phyloP scores from a whole-genome alignment of 2,888 invertebrate genomes.

The Platycnemis pennipes region DNA sequence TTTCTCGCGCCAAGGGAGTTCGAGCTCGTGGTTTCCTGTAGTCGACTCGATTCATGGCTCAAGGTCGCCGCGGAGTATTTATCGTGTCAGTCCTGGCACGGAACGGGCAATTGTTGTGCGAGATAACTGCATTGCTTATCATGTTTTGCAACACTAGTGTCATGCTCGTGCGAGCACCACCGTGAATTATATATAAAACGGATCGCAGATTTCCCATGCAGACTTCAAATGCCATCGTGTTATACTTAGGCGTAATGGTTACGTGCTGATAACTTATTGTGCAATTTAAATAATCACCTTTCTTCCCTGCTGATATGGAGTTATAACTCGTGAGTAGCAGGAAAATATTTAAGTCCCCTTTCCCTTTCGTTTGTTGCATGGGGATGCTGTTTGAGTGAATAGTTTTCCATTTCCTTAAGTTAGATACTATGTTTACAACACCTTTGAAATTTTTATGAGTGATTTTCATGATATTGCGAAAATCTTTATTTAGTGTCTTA shows the following conservation, averaged over 20 bases:
- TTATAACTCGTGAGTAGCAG: neutral
- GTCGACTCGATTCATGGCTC: slow-evolving; percentile 14
- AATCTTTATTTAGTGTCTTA: too few relatives aligned
- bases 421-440: too few relatives aligned
- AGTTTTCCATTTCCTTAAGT: too few relatives aligned
- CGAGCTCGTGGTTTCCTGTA: neutral
- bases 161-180: neutral
- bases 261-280: neutral
- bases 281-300: neutral
- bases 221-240: neutral
- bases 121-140: neutral
- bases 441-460: too few relatives aligned
- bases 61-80: neutral
- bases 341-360: too few relatives aligned
- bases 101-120: neutral
- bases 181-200: neutral
- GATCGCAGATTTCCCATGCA: neutral
- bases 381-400: too few relatives aligned
- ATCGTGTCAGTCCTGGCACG: neutral
- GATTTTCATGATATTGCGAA: too few relatives aligned
- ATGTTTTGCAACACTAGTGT: slow-evolving; percentile 3
- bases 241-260: neutral
- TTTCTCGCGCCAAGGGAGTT: neutral
- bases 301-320: neutral
- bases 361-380: too few relatives aligned